A percentile compares a stretch with the other conserved stretches of the same genome.
Evolutionary conservation across 2,113 vertebrate genomes (phyloP).

Genomic region (Anguilla rostrata): DNA sequence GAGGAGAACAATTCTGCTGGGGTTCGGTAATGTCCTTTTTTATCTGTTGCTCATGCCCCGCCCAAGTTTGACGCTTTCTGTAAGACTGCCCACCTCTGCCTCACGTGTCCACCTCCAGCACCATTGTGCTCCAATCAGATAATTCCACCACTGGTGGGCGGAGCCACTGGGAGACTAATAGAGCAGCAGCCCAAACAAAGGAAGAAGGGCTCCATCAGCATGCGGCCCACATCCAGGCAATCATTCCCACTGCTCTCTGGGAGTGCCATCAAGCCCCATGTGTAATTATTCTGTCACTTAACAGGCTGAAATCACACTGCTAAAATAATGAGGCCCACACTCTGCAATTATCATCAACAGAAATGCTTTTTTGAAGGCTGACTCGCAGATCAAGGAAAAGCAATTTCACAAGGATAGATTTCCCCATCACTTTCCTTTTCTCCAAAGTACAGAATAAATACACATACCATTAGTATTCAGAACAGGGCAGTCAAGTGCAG

Average conservation of each 20-base stretch:
- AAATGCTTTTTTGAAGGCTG: conserved; percentile 16
- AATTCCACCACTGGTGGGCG: conserved; percentile 41
- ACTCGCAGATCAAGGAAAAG: background rate
- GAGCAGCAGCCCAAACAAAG: conserved; percentile 58
- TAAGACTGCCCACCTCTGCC: conserved; percentile 22
- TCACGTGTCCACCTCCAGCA: conserved; percentile 45
- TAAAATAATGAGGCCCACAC: conserved; percentile 2
- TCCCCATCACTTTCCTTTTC: background rate
- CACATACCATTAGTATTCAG: background rate
- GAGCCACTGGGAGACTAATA: conserved; percentile 40
- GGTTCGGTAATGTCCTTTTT: background rate
- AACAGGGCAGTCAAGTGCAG: background rate
- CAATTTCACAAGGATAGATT: conserved; percentile 5
- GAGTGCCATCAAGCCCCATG: conserved; percentile 48
- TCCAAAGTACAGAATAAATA: conserved; percentile 1
- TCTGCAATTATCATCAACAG: conserved; percentile 26
- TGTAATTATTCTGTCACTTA: conserved; percentile 73
- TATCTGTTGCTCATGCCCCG: conserved; percentile 48
- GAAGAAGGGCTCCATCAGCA: conserved; percentile 52
- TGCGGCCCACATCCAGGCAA: conserved; percentile 61
- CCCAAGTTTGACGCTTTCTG: conserved; percentile 57
- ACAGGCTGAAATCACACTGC: conserved; percentile 52
- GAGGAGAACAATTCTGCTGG: conserved; percentile 25
- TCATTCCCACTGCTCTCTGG: conserved; percentile 49
- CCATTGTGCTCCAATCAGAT: conserved; percentile 56